Evolutionary conservation across 2,797 vertebrate genomes (phyloP).

Genomic region (Sebastes paucispinis): DNA sequence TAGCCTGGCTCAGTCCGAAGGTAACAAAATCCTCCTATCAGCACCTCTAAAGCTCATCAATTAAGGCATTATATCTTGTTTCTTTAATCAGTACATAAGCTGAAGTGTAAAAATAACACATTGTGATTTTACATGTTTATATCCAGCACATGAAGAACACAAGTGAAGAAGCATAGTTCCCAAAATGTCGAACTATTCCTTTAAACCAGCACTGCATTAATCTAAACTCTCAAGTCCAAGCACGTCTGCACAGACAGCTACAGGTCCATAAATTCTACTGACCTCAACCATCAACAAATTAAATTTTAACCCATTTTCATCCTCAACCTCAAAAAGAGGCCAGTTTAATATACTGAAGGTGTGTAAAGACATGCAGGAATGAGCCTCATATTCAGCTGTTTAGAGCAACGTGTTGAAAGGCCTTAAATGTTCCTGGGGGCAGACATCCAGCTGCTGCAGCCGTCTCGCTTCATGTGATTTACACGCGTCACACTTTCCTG

Average conservation of each 20-base stretch:
- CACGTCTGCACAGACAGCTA: neutral
- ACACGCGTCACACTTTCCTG: constrained; percentile 25
- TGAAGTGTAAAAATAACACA: too few relatives aligned
- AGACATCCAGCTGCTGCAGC: constrained; percentile 24
- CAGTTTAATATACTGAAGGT: neutral
- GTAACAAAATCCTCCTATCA: neutral
- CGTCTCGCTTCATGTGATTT: constrained; percentile 20
- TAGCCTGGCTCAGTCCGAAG: neutral
- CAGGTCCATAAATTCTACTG: neutral
- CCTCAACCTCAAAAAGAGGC: neutral
- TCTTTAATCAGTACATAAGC: neutral
- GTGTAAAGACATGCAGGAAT: constrained; percentile 5
- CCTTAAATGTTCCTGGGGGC: constrained; percentile 19
- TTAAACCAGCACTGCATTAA: neutral
- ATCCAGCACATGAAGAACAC: too few relatives aligned
- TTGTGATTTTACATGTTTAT: too few relatives aligned
- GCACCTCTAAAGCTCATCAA: neutral
- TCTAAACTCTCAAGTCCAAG: neutral
- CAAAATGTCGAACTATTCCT: neutral
- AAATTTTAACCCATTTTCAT: neutral
- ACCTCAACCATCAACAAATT: neutral
- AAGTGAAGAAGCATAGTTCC: neutral
- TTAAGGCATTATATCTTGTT: neutral
- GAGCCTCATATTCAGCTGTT: neutral
- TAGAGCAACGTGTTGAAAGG: neutral